phyloP scores from a whole-genome alignment of 2,797 vertebrate species.

The Onychomys arenicola region DNA sequence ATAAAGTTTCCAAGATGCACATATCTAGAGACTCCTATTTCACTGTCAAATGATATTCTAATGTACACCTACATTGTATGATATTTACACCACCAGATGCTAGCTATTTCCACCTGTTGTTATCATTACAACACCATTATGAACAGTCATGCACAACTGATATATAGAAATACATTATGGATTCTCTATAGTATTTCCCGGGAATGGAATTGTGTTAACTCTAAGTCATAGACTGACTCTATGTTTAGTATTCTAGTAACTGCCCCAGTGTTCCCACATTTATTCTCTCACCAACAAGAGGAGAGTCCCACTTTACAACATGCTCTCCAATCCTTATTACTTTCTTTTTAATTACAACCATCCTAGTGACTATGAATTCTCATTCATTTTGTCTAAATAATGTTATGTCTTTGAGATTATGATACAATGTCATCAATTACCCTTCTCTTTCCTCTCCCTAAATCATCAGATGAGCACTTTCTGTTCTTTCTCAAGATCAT shows the following conservation, averaged over 20 bases:
- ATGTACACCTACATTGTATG: not conserved
- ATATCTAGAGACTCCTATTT: not conserved
- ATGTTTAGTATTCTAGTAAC: not conserved
- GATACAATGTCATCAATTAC: not conserved
- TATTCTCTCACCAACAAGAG: not conserved
- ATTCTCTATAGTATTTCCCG: not conserved
- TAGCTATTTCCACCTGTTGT: not conserved
- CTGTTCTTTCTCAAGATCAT: not conserved
- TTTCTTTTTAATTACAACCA: not conserved
- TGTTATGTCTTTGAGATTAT: not conserved
- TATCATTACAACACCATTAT: not conserved
- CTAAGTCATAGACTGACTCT: not conserved
- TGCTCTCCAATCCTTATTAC: not conserved
- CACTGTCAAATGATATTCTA: not conserved
- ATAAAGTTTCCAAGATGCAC: not conserved
- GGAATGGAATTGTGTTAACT: not conserved
- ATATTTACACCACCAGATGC: not conserved
- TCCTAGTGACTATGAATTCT: not conserved
- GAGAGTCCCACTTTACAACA: not conserved
- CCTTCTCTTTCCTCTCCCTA: not conserved
- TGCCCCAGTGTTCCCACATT: not conserved
- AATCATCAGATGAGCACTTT: not conserved
- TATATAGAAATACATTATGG: not conserved
- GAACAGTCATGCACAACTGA: not conserved
- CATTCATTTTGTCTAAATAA: not conserved